phyloP scores from a whole-genome alignment of 2,113 vertebrate species.

The Phalacrocorax carbo region DNA sequence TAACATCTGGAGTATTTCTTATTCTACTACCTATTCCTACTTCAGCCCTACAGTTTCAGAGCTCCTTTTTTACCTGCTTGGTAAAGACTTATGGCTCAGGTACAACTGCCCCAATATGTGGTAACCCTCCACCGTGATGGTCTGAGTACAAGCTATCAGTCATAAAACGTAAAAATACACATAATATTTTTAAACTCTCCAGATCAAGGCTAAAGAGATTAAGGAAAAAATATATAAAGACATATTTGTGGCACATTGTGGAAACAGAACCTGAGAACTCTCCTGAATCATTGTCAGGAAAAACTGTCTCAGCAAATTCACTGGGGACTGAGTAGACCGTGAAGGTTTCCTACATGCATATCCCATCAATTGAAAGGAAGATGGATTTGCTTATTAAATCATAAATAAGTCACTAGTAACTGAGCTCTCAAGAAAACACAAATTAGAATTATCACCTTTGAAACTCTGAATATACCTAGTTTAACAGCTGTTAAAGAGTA shows the following conservation, averaged over 20 bases:
- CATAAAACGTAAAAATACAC: not conserved
- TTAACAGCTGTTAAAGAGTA: constrained; percentile 14
- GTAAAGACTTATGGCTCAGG: not conserved
- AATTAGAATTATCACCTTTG: constrained; percentile 27
- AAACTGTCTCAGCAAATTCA: not conserved
- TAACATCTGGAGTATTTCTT: not conserved
- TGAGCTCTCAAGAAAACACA: not conserved
- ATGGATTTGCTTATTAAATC: not conserved
- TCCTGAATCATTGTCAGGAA: not conserved
- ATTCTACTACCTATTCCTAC: not conserved
- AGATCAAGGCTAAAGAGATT: not conserved
- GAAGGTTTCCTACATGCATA: not conserved
- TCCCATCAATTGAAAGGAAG: not conserved
- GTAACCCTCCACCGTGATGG: too few species aligned
- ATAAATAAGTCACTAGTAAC: constrained; percentile 31
- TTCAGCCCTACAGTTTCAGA: not conserved
- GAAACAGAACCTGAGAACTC: not conserved
- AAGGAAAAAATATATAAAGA: not conserved
- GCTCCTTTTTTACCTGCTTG: not conserved
- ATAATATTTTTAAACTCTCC: not conserved
- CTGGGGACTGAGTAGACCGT: not conserved
- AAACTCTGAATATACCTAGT: not conserved
- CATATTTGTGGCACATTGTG: not conserved
- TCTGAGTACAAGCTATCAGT: not conserved
- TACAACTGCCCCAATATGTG: not conserved